These are phyloP conservation scores for Adrianichthys oophorus DNA, from an alignment of 2,797 vertebrate species.

Conservation along the genomic window DNA sequence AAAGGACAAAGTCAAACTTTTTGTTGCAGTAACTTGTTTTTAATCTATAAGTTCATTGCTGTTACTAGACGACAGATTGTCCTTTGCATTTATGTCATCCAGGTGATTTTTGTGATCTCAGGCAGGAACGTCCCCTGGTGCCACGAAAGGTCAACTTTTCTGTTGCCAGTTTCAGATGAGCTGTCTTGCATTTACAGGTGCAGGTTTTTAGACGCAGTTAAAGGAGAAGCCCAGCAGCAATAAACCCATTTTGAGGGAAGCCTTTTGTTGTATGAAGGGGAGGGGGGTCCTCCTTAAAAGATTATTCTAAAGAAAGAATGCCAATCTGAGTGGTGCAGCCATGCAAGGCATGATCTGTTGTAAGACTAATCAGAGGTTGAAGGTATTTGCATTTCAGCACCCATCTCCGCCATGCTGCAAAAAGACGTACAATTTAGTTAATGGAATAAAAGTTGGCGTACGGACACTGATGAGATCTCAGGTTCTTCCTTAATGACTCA, in stretches of 20 bases:
- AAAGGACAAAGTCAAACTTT: neutral
- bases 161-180: slow-evolving; percentile 18
- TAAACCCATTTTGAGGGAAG: slow-evolving; percentile 30
- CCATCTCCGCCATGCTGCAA: slow-evolving; percentile 32
- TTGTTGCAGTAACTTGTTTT: too few species aligned
- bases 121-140: slow-evolving; percentile 13
- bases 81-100: slow-evolving; percentile 5
- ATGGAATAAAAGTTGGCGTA: slow-evolving; percentile 16
- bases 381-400: slow-evolving; percentile 56
- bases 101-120: neutral
- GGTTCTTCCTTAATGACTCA: slow-evolving; percentile 52
- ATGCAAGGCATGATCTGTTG: slow-evolving; percentile 55
- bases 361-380: slow-evolving; percentile 44
- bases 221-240: slow-evolving; percentile 22
- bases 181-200: slow-evolving; percentile 34
- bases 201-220: slow-evolving; percentile 19
- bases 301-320: slow-evolving; percentile 61
- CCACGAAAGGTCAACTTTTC: slow-evolving; percentile 3
- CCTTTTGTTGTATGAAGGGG: slow-evolving; percentile 49
- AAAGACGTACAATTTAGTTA: slow-evolving; percentile 10
- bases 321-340: slow-evolving; percentile 41
- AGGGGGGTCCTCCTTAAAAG: slow-evolving; percentile 53
- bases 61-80: neutral
- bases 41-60: neutral
- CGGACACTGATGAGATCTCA: slow-evolving; percentile 22